Evolutionary conservation across 1,140 invertebrate genomes (phyloP).

Genomic region (Caenorhabditis latens): DNA sequence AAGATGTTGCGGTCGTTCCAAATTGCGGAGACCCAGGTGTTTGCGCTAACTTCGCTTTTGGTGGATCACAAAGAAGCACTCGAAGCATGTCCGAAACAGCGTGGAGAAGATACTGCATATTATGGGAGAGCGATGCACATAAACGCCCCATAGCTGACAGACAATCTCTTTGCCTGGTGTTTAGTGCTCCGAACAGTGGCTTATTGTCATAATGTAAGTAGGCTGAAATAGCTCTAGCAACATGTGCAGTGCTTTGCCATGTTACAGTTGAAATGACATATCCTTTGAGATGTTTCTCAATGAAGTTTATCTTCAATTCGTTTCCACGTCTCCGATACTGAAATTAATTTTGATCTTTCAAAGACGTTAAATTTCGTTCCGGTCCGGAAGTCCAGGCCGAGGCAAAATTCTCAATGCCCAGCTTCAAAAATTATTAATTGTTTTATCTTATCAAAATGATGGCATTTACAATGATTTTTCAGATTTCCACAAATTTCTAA

Average conservation of each 20-base stretch:
- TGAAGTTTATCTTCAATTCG: neutral
- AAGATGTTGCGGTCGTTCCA: conserved; percentile 25
- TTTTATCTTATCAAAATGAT: too few species aligned
- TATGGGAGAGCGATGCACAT: conserved; percentile 67
- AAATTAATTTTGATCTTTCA: neutral
- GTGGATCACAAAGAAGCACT: conserved; percentile 53
- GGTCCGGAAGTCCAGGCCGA: too few species aligned
- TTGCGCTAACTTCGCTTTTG: conserved; percentile 7
- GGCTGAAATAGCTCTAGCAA: conserved; percentile 70
- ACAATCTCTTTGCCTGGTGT: conserved; percentile 75
- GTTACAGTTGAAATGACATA: conserved; percentile 40
- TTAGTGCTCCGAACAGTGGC: conserved; percentile 76
- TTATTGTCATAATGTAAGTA: conserved; percentile 73
- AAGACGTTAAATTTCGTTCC: neutral
- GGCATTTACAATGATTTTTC: too few species aligned
- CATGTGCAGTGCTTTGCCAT: conserved; percentile 70
- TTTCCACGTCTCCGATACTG: conserved; percentile 15
- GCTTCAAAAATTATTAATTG: too few species aligned
- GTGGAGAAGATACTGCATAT: conserved; percentile 50
- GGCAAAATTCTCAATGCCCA: too few species aligned
- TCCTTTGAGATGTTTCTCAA: conserved; percentile 50
- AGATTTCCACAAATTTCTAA: too few species aligned
- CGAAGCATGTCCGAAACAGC: conserved; percentile 53
- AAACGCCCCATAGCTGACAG: conserved; percentile 70
- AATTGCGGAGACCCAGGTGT: neutral